Base-by-base conservation (phyloP, 1,140 invertebrate species). In the Bilobella aurantiaca region DNA sequence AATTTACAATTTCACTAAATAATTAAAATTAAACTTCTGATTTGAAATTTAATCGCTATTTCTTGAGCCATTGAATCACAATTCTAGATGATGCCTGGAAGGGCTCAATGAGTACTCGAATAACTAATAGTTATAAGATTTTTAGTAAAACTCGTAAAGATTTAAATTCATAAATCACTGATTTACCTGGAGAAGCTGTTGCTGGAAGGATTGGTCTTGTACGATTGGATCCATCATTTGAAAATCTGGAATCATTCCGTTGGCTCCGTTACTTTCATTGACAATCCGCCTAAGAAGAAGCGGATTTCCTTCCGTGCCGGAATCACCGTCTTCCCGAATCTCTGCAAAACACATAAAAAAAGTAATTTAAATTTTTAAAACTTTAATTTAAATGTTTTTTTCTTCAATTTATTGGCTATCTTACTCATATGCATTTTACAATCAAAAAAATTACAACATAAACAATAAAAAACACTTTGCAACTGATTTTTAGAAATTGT, bases 191-290 rank as follows among this genome's bases (percentile, higher is more conserved):
- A 72, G 49, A 21, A 72, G 64, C 58, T 72, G 71, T 68, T 72
- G 71, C 53, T 72, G 71, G 63, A 72, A 69, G 23, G 68, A 66
- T 57, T 69, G 71, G 65, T 72, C 71, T 65, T 70, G 71, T 47
- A 72, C 59, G 23, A 72, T 23, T 46, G 71, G 71, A 29, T 72
- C 71, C 71, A 72, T 72, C 67, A 72, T 69, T 37, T 63, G 65
- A 49, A 72, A 62, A 25, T 59, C 23, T 21, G 70, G 62, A 64
- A 69, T 72, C 14, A 72, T 29, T 16, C 70, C 70, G 47, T 72
- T 69, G 21, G 56, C 49, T 58, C 65, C 63, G 47, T 68, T 70
- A n/a, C 65, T 63, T 28, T 72, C 70, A 60, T 49, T 67, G 1
- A 65, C 60, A 28, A 65, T 57, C n/a, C 66, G 61, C 8, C 70